Base-by-base conservation (phyloP, 2,797 vertebrate genomes). In the Intellagama lesueurii region DNA sequence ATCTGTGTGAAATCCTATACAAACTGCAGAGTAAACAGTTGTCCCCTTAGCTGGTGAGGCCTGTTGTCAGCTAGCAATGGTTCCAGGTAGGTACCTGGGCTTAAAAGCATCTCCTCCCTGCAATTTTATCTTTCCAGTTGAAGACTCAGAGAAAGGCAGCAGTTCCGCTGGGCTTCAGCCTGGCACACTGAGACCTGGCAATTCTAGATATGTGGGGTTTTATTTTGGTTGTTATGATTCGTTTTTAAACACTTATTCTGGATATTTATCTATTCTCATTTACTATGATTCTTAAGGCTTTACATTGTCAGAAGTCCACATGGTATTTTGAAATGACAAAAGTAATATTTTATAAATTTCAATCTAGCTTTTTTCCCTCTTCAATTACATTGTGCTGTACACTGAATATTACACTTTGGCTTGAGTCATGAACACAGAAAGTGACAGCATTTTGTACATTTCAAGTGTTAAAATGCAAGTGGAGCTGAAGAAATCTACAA, bases 401-500 rank as follows among this genome's bases (percentile, higher is more conserved):
- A 69, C 30, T 70, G 14, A 17, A 30, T 70, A 9, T 69, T 40
- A n/a, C 11, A 30, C 14, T 84, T 69, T 84, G 75, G n/a, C 17
- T 84, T 79, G 49, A 79, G 22, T 14, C 24, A 77, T 83, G 73
- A 72, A 78, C 17, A 84, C 35, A 68, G 70, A 5, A 81, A 30
- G 7, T 64, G 35, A 80, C 7, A n/a, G 28, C 12, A 16, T 60
- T 72, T 73, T 47, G 47, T 35, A 64, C 35, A 72, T 88, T 88
- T 82, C 35, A n/a, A 73, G 30, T 28, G 30, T 35, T 89, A 81
- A 85, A 81, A 81, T 16, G n/a, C 69, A 40, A 84, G 28, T 28
- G 22, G 14, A 35, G 49, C 3, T n/a, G 47, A 16, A 11, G 26
- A 5, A 2, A 28, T 19, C 24, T 78, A n/a, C 28, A 40, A 81